A percentile compares a stretch with the other conserved stretches of the same genome.
Conservation (phyloP, 2,888 invertebrate species). For the Halocaridina rubra region DNA sequence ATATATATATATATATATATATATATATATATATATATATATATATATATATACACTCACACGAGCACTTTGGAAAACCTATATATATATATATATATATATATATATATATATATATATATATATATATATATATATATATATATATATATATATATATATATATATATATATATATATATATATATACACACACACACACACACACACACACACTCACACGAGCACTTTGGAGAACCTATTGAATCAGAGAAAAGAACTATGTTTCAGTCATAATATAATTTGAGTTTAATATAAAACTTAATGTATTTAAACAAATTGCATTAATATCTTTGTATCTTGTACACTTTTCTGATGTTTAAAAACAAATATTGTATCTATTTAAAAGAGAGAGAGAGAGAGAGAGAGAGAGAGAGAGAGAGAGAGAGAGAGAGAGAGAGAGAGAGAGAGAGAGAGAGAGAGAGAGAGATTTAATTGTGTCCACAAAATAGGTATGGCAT, state of each 20-base stretch:
- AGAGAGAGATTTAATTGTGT: not conserved
- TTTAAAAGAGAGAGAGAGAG: not conserved
- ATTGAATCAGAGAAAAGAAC: too few relatives aligned
- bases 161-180: constrained; percentile 15
- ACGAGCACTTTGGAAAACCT: not conserved
- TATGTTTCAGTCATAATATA: too few relatives aligned
- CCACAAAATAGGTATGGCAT: not conserved
- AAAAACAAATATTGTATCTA: too few relatives aligned
- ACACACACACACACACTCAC: not conserved
- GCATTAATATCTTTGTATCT: too few relatives aligned
- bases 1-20: not conserved
- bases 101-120: constrained; percentile 3
- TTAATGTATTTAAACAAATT: too few relatives aligned
- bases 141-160: constrained; percentile 57
- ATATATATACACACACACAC: not conserved
- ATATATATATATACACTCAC: not conserved
- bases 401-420: not conserved
- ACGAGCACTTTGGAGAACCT: not conserved
- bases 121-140: constrained; percentile 47
- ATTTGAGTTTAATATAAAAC: too few relatives aligned
- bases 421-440: constrained; percentile 23
- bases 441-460: constrained; percentile 28
- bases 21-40: not conserved
- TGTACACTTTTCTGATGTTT: too few relatives aligned
- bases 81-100: constrained; percentile 34